phyloP scores from a whole-genome alignment of 2,113 vertebrate species.

The Antennarius striatus region DNA sequence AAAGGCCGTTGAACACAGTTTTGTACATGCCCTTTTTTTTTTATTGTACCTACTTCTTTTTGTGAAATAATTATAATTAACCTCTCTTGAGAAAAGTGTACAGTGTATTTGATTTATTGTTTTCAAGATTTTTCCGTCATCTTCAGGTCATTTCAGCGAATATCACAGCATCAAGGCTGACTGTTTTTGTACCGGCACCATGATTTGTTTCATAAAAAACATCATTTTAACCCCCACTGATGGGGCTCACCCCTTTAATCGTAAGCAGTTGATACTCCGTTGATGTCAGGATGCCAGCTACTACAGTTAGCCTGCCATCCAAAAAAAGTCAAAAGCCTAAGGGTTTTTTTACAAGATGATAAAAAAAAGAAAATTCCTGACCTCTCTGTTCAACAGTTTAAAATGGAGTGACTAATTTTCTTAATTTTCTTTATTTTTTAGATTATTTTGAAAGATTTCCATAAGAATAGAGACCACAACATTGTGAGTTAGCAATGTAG shows the following conservation, averaged over 20 bases:
- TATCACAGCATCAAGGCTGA: constrained; percentile 35
- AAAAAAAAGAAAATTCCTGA: constrained; percentile 61
- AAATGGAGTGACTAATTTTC: constrained; percentile 44
- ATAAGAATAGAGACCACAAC: constrained; percentile 76
- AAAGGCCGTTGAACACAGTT: constrained; percentile 79
- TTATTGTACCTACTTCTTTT: constrained; percentile 70
- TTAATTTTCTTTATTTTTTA: constrained; percentile 53
- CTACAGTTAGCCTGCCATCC: constrained; percentile 39
- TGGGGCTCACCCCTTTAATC: constrained; percentile 51
- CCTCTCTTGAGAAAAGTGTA: constrained; percentile 56
- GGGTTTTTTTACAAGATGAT: constrained; percentile 21
- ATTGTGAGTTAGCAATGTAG: constrained; percentile 78
- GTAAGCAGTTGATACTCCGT: constrained; percentile 66
- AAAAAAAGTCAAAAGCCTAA: constrained; percentile 30
- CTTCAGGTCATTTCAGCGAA: constrained; percentile 66
- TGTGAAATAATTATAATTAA: constrained; percentile 54
- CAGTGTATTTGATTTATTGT: constrained; percentile 43
- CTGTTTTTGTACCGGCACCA: constrained; percentile 16
- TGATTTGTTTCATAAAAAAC: constrained; percentile 16
- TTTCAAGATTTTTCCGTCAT: constrained; percentile 53
- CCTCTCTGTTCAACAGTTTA: constrained; percentile 54
- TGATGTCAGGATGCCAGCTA: constrained; percentile 70
- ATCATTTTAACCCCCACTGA: constrained; percentile 30
- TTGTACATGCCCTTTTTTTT: constrained; percentile 69
- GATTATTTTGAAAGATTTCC: constrained; percentile 63